A percentile compares a stretch with the other conserved stretches of the same genome.
Evolutionary conservation across 2,797 vertebrate species (phyloP).

Genomic region (Sebastes umbrosus): DNA sequence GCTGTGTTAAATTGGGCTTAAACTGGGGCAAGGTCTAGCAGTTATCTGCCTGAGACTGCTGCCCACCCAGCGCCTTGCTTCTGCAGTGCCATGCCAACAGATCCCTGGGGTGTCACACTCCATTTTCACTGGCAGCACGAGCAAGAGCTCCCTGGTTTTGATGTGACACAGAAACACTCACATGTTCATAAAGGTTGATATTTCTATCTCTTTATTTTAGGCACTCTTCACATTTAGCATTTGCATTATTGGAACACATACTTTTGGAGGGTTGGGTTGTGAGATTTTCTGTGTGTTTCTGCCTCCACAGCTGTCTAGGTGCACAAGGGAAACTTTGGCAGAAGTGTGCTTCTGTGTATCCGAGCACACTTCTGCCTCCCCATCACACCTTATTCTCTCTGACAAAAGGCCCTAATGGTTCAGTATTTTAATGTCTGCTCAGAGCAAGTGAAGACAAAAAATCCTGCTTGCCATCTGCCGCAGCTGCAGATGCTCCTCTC

Average conservation of each 20-base stretch:
- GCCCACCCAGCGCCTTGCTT: neutral
- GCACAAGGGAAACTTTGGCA: conserved; percentile 7
- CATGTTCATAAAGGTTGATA: too few relatives aligned
- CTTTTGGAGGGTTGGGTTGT: neutral
- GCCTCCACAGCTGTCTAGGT: conserved; percentile 32
- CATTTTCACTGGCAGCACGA: neutral
- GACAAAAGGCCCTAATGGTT: conserved; percentile 64
- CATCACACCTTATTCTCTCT: conserved; percentile 67
- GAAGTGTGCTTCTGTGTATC: neutral
- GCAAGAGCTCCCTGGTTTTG: neutral
- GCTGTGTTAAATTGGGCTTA: neutral
- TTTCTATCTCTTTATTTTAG: too few relatives aligned
- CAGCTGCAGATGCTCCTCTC: conserved; percentile 34
- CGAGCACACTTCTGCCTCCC: conserved; percentile 3
- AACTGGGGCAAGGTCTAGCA: neutral
- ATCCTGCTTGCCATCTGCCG: conserved; percentile 37
- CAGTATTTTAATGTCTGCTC: conserved; percentile 57
- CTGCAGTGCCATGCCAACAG: neutral
- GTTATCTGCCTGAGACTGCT: neutral
- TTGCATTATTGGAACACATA: neutral
- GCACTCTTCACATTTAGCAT: neutral
- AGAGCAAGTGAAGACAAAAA: conserved; percentile 30
- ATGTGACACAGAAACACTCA: neutral
- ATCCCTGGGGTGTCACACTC: neutral
- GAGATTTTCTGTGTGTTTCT: neutral